Evolutionary conservation across 2,888 invertebrate genomes (phyloP).

Genomic region (Sericinus montela): DNA sequence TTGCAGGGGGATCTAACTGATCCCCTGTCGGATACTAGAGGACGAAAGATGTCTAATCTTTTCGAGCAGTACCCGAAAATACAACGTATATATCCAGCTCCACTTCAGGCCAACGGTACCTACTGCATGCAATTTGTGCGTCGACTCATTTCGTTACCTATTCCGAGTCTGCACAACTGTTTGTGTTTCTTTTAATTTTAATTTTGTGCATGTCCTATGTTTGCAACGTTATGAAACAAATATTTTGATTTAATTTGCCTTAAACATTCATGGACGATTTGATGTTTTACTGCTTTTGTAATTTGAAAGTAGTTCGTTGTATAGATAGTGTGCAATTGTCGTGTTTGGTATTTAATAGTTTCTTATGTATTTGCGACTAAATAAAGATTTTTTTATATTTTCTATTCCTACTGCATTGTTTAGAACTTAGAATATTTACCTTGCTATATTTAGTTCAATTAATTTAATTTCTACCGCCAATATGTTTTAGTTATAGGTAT

Average conservation of each 20-base stretch:
- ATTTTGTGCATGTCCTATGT: conserved; percentile 60
- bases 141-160: conserved; percentile 42
- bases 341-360: neutral
- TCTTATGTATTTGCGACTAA: no score
- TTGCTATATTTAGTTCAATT: no score
- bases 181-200: conserved; percentile 31
- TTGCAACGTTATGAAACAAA: conserved; percentile 29
- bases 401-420: no score
- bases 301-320: neutral
- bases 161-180: conserved; percentile 60
- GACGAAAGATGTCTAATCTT: conserved; percentile 83
- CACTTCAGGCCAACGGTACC: conserved; percentile 71
- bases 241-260: conserved; percentile 5
- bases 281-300: conserved; percentile 6
- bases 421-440: no score
- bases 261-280: neutral
- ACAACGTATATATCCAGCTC: conserved; percentile 87
- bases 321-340: neutral
- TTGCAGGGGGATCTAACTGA: conserved; percentile 60
- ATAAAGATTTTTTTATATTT: no score
- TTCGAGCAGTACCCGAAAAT: conserved; percentile 88
- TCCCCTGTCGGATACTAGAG: conserved; percentile 62
- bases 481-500: no score
- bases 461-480: no score
- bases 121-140: conserved; percentile 55